Evolutionary conservation across 2,797 vertebrate species (phyloP), one percentile per base, ranked within the genome.

Genomic region (Sparidentex hasta): DNA sequence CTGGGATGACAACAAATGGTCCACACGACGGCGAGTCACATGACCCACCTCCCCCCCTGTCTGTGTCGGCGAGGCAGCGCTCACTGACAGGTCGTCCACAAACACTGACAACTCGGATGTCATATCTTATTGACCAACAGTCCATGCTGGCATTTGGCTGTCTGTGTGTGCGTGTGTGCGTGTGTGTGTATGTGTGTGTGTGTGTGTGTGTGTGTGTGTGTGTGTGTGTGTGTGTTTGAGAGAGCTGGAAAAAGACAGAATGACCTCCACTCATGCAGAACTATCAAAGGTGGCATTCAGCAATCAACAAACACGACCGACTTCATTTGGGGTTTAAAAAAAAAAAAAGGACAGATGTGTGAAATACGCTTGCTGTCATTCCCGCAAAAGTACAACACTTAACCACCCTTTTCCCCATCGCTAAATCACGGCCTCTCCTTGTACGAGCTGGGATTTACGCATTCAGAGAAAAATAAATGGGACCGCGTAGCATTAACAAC

Each of bases 111-210:
- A 71, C 71, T 56, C 21, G 13, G 71, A 86, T 90, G 93, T 90
- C 91, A 88, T 70, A 62, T 88, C 80, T 76, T 82, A 90, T 87
- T 90, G 88, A 91, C 82, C 85, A 74, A 71, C 68, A 74, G 52
- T 64, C 62, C 62, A 18, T 13, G 46, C 65, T 88, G 86, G 81
- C 85, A 87, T 90, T 87, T 92, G 76, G 55, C 71, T 69, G 57
- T 33, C 1, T 64, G 50, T 51, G 27, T 71, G 65, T 52, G 65
- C 14, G 44, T 64, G 50, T 51, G 27, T 71, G 65, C 51, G 65
- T 20, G 44, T 14, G 65, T 55, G 65, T 54, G 64, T 21, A 46
- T 27, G 61, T 4, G 33, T 4, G 38, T 0, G 65, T 55, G 65
- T 54, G 64, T 21, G 54, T 27, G 61, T 4, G 33, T 4, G 38